A percentile compares a stretch with the other conserved stretches of the same genome.
Evolutionary conservation across 2,113 vertebrate species (phyloP).

Genomic region (Caloenas nicobarica): DNA sequence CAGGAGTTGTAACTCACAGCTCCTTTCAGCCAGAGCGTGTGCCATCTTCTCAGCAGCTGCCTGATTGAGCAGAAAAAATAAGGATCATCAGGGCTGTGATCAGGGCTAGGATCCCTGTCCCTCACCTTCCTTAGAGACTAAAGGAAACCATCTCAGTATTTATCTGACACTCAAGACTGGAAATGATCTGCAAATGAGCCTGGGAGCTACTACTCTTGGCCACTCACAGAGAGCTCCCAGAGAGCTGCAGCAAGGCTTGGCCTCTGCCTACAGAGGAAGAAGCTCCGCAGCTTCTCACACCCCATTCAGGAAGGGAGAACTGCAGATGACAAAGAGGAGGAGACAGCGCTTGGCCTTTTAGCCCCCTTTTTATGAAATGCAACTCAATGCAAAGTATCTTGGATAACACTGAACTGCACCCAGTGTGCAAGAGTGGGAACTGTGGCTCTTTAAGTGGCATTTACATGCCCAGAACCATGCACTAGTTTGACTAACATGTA

Average conservation of each 20-base stretch:
- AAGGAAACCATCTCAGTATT: background rate
- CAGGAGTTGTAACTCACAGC: slow-evolving; percentile 79
- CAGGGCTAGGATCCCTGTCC: background rate
- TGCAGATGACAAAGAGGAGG: background rate
- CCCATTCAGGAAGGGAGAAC: background rate
- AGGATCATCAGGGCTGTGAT: background rate
- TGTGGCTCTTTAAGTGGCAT: background rate
- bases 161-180: background rate
- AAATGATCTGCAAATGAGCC: background rate
- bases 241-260: background rate
- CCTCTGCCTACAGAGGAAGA: background rate
- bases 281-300: background rate
- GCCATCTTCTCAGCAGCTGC: slow-evolving; percentile 76
- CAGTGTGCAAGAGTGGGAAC: background rate
- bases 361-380: background rate
- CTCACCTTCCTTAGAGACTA: background rate
- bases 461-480: background rate
- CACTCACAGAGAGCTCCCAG: background rate
- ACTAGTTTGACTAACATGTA: background rate
- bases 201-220: background rate
- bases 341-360: background rate
- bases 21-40: slow-evolving; percentile 82
- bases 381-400: background rate
- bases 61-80: slow-evolving; percentile 46
- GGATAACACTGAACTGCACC: background rate